Base-by-base conservation (phyloP, 2,113 vertebrate genomes). In the Setophaga kirtlandii region DNA sequence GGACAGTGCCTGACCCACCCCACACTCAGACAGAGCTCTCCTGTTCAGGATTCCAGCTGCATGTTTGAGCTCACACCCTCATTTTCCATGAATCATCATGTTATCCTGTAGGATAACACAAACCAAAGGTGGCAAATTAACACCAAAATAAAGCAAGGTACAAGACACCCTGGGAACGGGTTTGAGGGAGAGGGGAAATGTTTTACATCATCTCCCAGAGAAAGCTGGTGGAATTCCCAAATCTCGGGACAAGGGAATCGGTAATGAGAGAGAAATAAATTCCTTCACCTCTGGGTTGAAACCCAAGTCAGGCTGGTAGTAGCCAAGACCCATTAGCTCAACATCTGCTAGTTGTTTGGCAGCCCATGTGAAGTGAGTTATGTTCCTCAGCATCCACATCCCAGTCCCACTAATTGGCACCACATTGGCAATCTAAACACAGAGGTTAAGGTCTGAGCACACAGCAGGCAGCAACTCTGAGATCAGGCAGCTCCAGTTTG, bases 341-440 rank as follows among this genome's bases (percentile, higher is more conserved):
- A 94, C 93, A 96, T 96, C 93, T 97, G 96, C 84, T 85, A 90
- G 93, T 83, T 94, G 94, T 91, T 83, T 91, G 78, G 84, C 60
- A 94, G 76, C 73, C 78, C 93, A 87, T 65, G 80, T 44, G 64
- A 87, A 92, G 81, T 30, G 84, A 96, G 87, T 91, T 95, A 79
- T 83, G 39, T 24, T 60, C 81, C 89, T 96, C 22, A 53, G 81
- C 14, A 70, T 91, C 91, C 81, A 0, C 91, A 94, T 73, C 95
- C 69, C 84, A 85, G 87, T n/a, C 63, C 63, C 87, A 75, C 91
- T 96, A 91, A 94, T 80, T 93, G 94, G 93, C 96, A 97, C 95
- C 95, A 90, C 5, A 56, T 79, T 91, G 96, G 93, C 87, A 96
- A 91, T 82, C 74, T 56, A 91, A 97, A 94, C 91, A 95, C 83